Percentiles rank a stretch among this genome's conserved stretches.
Conservation (phyloP, 1,140 invertebrate species). For the Solenopsis fugax region DNA sequence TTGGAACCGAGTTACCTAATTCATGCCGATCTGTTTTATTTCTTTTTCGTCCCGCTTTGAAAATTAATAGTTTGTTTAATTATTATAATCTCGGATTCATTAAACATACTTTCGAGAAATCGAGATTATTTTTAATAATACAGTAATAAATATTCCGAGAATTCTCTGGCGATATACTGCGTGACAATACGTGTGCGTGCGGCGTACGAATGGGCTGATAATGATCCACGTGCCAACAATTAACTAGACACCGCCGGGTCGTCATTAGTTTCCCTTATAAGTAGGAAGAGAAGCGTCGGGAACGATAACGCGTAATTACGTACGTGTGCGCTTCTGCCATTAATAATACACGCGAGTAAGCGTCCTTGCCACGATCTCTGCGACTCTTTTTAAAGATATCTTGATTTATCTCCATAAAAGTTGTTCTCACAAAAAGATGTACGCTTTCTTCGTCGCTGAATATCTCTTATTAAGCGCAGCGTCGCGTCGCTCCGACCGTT, state of each 20-base stretch:
- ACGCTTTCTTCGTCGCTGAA: conserved; percentile 56
- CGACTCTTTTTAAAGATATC: conserved; percentile 45
- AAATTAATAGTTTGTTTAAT: not conserved
- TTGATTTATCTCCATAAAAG: conserved; percentile 47
- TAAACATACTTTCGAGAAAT: not conserved
- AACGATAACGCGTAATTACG: conserved; percentile 64
- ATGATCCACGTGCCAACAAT: conserved; percentile 74
- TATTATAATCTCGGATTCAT: not conserved
- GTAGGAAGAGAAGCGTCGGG: conserved; percentile 29
- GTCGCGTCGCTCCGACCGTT: conserved; percentile 1
- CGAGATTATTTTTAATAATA: not conserved
- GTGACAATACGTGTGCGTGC: not conserved
- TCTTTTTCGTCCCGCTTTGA: not conserved
- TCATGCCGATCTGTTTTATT: not conserved
- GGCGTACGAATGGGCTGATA: conserved; percentile 51
- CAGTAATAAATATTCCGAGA: not conserved
- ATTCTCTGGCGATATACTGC: not conserved
- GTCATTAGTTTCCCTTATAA: conserved; percentile 44
- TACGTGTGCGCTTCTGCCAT: conserved; percentile 50
- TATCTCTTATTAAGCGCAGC: conserved; percentile 56
- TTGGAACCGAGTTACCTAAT: conserved; percentile 2
- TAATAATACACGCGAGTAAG: conserved; percentile 59
- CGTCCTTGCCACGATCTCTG: conserved; percentile 53
- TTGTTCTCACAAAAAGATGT: not conserved
- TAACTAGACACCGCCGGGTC: conserved; percentile 54